phyloP scores from a whole-genome alignment of 2,888 invertebrate genomes.

The Meandrusa payeni region DNA sequence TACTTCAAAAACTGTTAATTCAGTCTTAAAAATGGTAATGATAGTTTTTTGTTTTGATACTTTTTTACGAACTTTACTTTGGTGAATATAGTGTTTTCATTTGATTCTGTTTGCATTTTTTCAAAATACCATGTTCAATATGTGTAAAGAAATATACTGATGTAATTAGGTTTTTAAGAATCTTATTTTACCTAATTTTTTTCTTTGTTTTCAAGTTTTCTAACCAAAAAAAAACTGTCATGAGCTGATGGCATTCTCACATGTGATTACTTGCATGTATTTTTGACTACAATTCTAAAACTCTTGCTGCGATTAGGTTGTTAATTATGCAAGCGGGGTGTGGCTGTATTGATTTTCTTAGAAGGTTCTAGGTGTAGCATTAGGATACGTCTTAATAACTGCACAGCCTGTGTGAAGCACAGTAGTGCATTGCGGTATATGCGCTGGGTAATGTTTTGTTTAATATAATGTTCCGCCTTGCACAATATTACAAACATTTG shows the following conservation, averaged over 20 bases:
- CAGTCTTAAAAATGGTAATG: slow-evolving; percentile 76
- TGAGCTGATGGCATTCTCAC: slow-evolving; percentile 64
- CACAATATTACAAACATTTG: slow-evolving; percentile 10
- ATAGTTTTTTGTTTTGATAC: slow-evolving; percentile 82
- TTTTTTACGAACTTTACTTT: slow-evolving; percentile 75
- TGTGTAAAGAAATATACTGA: slow-evolving; percentile 16
- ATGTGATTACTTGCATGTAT: slow-evolving; percentile 62
- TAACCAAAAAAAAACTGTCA: slow-evolving; percentile 76
- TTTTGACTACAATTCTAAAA: slow-evolving; percentile 45
- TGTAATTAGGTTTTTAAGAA: slow-evolving; percentile 37
- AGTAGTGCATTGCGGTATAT: slow-evolving; percentile 55
- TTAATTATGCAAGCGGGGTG: slow-evolving; percentile 79
- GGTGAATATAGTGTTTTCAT: slow-evolving; percentile 55
- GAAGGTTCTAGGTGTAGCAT: slow-evolving; percentile 75
- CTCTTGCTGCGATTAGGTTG: slow-evolving; percentile 44
- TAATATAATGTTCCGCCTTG: slow-evolving; percentile 22
- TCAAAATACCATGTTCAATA: slow-evolving; percentile 29
- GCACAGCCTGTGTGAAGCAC: slow-evolving; percentile 58
- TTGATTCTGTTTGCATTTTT: slow-evolving; percentile 36
- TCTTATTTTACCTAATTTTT: slow-evolving; percentile 55
- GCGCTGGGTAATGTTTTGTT: slow-evolving; percentile 40
- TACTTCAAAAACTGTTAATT: slow-evolving; percentile 38
- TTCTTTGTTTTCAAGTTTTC: slow-evolving; percentile 76
- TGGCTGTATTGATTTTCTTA: slow-evolving; percentile 81
- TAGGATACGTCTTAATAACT: slow-evolving; percentile 69